Conservation (phyloP, 2,888 invertebrate genomes). For the Eupithecia tripunctaria region DNA sequence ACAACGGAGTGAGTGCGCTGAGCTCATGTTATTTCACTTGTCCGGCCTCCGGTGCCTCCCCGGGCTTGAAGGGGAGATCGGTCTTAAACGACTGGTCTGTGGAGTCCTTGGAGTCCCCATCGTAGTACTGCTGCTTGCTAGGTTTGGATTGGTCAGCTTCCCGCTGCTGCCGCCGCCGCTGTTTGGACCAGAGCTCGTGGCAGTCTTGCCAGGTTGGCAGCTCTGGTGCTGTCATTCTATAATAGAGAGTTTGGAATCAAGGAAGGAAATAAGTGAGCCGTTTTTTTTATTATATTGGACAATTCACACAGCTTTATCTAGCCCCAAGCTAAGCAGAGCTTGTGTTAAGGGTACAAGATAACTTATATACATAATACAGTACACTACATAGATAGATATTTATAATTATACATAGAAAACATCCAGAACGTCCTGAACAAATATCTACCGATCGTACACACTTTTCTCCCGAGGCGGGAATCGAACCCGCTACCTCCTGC, state of each 20-base stretch:
- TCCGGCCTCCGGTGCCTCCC: conserved; percentile 64
- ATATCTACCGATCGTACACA: too few relatives aligned
- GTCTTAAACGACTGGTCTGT: conserved; percentile 48
- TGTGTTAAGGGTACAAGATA: too few relatives aligned
- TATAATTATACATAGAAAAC: too few relatives aligned
- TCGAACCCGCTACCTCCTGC: too few relatives aligned
- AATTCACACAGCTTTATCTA: too few relatives aligned
- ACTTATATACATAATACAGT: too few relatives aligned
- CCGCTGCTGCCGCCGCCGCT: conserved; percentile 92
- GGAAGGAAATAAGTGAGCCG: not conserved
- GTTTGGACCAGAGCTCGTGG: conserved; percentile 99
- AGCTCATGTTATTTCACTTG: conserved; percentile 76
- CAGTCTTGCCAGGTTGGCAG: conserved; percentile 99
- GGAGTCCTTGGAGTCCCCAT: conserved; percentile 55
- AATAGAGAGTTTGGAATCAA: conserved; percentile 30
- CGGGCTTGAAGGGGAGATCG: conserved; percentile 62
- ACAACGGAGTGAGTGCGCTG: conserved; percentile 41
- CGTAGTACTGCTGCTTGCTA: conserved; percentile 55
- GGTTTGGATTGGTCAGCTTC: conserved; percentile 87
- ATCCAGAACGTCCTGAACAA: too few relatives aligned
- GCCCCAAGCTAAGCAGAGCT: too few relatives aligned
- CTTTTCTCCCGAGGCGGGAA: too few relatives aligned
- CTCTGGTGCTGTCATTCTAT: conserved; percentile 92
- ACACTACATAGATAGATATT: too few relatives aligned
- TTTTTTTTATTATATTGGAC: too few relatives aligned